Percentiles rank a stretch among this genome's conserved stretches.
These are phyloP conservation scores for Babyrousa celebensis DNA, from an alignment of 2,797 vertebrate genomes.

Conservation along the genomic window DNA sequence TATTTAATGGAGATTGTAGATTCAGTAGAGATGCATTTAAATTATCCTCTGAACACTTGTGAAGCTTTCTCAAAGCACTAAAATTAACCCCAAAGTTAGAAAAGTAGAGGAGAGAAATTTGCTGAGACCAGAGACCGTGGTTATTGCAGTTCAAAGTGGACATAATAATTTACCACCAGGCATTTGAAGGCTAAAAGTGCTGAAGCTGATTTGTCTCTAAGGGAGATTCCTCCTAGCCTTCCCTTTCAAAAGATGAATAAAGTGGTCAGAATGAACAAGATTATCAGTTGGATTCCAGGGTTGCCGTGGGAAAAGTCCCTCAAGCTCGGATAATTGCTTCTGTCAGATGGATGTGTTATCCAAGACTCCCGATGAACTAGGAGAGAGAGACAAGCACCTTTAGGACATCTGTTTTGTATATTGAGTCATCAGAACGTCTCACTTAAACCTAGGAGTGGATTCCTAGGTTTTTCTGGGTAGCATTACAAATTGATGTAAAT, in stretches of 20 bases:
- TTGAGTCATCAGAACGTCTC: neutral
- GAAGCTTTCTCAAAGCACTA: neutral
- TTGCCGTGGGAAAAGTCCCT: neutral
- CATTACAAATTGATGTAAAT: neutral
- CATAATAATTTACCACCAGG: neutral
- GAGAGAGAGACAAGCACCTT: neutral
- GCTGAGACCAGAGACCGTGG: neutral
- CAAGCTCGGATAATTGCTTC: neutral
- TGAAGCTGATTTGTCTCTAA: neutral
- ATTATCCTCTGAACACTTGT: neutral
- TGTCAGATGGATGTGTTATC: neutral
- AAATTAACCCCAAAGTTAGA: constrained; percentile 6
- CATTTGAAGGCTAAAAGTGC: neutral
- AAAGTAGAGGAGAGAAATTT: constrained; percentile 52
- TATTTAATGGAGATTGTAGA: neutral
- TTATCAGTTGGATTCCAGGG: neutral
- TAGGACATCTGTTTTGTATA: neutral
- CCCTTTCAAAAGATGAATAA: neutral
- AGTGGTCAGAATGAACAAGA: neutral
- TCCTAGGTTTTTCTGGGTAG: neutral
- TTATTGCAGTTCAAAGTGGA: neutral
- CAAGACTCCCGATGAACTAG: neutral
- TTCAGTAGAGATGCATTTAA: neutral
- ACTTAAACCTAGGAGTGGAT: neutral
- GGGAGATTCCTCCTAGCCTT: neutral